Evolutionary conservation across 2,113 vertebrate genomes (phyloP), one percentile per base, ranked within the genome.

Genomic region (Rallus limicola): DNA sequence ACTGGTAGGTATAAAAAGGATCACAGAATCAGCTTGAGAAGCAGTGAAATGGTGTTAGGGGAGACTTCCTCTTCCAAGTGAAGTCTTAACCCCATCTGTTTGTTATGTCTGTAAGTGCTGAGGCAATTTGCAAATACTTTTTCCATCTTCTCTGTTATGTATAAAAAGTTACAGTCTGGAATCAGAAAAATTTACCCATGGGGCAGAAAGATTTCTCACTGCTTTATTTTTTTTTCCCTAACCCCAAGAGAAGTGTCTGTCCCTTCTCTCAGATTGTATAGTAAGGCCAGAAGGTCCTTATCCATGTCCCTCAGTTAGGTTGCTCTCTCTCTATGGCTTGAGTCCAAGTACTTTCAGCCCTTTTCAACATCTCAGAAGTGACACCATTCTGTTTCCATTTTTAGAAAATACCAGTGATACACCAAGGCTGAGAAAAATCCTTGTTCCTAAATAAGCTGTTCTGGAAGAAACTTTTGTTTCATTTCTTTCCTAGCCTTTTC

Each of bases 271-370:
- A 70, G 33, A 55, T 88, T 23, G 15, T n/a, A 24, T 67, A 44
- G 44, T 79, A 75, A 71, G 78, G 29, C 77, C 38, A 56, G 48
- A 62, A 93, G 86, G 74, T 89, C 24, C 38, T 91, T 89, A 71
- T 79, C 72, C 38, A 4, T 12, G 16, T 87, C 44, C 44, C 74
- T 91, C n/a, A 64, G 34, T 20, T 87, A 68, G 74, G n/a, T 72
- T 93, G 24, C 44, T 93, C 58, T 82, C 40, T 93, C 65, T 88
- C 34, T 1, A 1, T 82, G 83, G 83, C 81, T 91, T 60, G 34
- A 87, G 58, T 96, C 89, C 91, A 95, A 91, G 62, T 76, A 79
- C 65, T 92, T 93, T 87, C 89, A 82, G 33, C 92, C 89, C 67
- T 56, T 82, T 79, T 84, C 5, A 0, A 23, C 34, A 53, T 84